Evolutionary conservation across 2,888 invertebrate species (phyloP), one percentile per base, ranked within the genome.

Genomic region (Drosophila colorata): DNA sequence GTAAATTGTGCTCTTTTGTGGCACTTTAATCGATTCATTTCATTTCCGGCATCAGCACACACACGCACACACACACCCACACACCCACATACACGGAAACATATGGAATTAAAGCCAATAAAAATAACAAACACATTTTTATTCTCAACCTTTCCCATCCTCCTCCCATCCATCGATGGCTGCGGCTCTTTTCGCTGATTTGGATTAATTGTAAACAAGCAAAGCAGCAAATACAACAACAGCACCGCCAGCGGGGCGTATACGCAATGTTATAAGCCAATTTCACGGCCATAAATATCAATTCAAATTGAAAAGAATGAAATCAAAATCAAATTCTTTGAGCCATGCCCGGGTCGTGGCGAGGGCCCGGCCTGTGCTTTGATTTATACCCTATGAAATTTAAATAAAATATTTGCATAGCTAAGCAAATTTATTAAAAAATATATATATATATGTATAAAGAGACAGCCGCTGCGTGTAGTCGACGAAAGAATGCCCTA

Each of bases 381-480:
- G 87, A 83, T 85, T 87, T 87, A 78, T 78, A 64, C 53, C 41
- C 51, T 18, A 28, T 40, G 55, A 57, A 75, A 72, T 67, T 67
- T 72, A 67, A 72, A 75, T 64, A 78, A 77, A 67, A 80, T 65
- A 78, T 82, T 87, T 84, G 61, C 74, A 47, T 48, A 83, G 69
- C 74, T 73, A 78, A 83, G 72, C 78, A 66, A 67, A 83, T 80
- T 82, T 87, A 86, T 87, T 80, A 78, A 71, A 73, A 78, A 67
- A 69, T 28, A 53, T 60, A 25, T 40, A 31, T 41, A 46, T 16
- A 41, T 9, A 28, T 28, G 7, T 25, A 28, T 9, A 3, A 28
- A 8, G 28, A 8, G 9, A 28, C 9, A 14, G 46, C 25, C 0
- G 4, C 31, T 1, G 7, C 11, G 2, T 7, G 1, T 7, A 49